Percentiles rank a stretch among this genome's conserved stretches.
Evolutionary conservation across 1,140 invertebrate species (phyloP).

Genomic region (Leptinotarsa texana): DNA sequence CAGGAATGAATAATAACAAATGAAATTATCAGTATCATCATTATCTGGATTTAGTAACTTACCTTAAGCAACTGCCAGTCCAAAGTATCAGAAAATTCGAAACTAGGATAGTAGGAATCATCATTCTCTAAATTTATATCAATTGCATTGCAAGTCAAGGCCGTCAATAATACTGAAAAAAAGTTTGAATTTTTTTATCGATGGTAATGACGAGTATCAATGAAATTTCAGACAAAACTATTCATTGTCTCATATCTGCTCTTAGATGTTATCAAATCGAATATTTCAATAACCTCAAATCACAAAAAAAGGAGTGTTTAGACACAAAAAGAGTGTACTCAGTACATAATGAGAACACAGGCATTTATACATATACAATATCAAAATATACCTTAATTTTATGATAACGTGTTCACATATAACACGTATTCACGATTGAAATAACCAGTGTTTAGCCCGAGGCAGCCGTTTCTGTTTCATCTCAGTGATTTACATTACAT

Average conservation of each 20-base stretch:
- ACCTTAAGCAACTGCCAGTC: constrained; percentile 15
- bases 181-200: background rate
- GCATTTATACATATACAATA: no score
- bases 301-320: no score
- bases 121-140: background rate
- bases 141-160: background rate
- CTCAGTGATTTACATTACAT: background rate
- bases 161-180: constrained; percentile 4
- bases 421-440: background rate
- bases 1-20: background rate
- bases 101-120: constrained; percentile 7
- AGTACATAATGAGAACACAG: no score
- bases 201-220: no score
- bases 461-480: background rate
- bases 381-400: no score
- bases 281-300: no score
- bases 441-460: background rate
- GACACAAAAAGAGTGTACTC: no score
- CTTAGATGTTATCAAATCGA: no score
- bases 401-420: no score
- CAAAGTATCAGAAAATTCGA: constrained; percentile 8
- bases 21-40: background rate
- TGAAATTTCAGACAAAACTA: no score
- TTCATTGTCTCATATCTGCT: no score
- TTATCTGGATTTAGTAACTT: background rate